These are phyloP conservation scores for Morone saxatilis DNA, from an alignment of 2,113 vertebrate genomes.

Conservation along the genomic window DNA sequence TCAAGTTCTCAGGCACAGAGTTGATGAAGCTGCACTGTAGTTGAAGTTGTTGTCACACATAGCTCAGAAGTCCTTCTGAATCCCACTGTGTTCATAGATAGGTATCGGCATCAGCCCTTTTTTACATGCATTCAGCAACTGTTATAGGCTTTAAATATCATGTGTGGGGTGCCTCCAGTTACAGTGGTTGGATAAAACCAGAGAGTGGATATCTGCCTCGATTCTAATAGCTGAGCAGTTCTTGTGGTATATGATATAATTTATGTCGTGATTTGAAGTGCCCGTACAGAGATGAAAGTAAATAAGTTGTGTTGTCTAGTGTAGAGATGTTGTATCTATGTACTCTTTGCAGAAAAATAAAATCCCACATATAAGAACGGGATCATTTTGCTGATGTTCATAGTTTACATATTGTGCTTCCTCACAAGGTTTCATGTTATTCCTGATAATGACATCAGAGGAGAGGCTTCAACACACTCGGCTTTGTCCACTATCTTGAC, in stretches of 20 bases:
- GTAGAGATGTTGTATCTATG: neutral
- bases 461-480: neutral
- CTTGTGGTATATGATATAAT: neutral
- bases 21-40: slow-evolving; percentile 2
- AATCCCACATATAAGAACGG: neutral
- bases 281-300: neutral
- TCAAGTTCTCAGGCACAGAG: neutral
- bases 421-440: neutral
- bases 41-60: neutral
- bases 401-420: neutral
- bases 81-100: slow-evolving; percentile 6
- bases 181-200: neutral
- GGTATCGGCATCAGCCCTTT: neutral
- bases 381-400: neutral
- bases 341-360: neutral
- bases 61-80: neutral
- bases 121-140: neutral
- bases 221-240: neutral
- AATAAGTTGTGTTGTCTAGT: neutral
- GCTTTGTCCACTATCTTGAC: slow-evolving; percentile 16
- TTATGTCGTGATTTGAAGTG: neutral
- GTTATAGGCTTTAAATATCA: neutral
- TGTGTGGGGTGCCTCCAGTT: neutral
- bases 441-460: slow-evolving; percentile 17
- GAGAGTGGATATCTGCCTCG: neutral